Evolutionary conservation across 1,140 invertebrate species (phyloP).

Genomic region (Hydropsyche tenuis): DNA sequence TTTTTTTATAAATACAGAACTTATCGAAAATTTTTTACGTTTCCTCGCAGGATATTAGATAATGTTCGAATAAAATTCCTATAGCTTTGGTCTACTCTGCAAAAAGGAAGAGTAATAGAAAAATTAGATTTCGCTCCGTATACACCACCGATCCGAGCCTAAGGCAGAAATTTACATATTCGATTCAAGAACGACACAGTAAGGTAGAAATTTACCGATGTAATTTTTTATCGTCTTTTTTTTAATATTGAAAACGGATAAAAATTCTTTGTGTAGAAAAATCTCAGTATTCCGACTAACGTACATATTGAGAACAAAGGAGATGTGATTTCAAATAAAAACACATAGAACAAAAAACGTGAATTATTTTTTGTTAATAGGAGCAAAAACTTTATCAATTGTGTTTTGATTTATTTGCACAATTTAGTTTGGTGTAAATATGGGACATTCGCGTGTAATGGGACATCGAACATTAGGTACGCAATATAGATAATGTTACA

Average conservation of each 20-base stretch:
- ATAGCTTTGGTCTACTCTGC: neutral
- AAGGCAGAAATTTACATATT: conserved; percentile 27
- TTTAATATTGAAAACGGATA: neutral
- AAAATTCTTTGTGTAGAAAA: no score
- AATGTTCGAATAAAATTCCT: conserved; percentile 1
- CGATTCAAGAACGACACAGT: neutral
- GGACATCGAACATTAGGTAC: neutral
- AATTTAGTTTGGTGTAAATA: conserved; percentile 9
- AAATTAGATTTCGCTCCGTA: conserved; percentile 25
- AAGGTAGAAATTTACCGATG: neutral
- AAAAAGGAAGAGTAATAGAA: conserved; percentile 28
- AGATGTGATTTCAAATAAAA: no score
- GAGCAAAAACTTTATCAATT: conserved; percentile 8
- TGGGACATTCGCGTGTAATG: neutral
- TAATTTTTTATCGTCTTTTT: conserved; percentile 8
- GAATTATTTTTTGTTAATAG: neutral
- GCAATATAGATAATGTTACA: neutral
- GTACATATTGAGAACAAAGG: neutral
- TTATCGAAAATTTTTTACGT: conserved; percentile 1
- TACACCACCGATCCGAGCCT: neutral
- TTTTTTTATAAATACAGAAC: neutral
- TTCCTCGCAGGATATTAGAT: conserved; percentile 13
- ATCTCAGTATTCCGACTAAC: neutral
- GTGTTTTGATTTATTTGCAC: conserved; percentile 1
- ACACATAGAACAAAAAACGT: no score